Evolutionary conservation across 2,888 invertebrate species (phyloP).

Genomic region (Calliphora vomitoria): DNA sequence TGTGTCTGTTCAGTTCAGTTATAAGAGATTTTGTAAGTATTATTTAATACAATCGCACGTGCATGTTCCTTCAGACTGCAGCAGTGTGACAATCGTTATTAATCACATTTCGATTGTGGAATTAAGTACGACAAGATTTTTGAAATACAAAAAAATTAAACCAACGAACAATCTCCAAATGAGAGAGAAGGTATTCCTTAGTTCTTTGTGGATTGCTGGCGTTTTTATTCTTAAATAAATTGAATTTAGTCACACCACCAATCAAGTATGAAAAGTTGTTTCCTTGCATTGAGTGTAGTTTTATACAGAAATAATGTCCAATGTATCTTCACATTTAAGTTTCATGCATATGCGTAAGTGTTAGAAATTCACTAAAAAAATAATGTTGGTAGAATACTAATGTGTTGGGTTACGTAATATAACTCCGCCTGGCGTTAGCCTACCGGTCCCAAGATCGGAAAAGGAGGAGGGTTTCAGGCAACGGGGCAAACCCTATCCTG

Average conservation of each 20-base stretch:
- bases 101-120: slow-evolving; percentile 83
- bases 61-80: slow-evolving; percentile 71
- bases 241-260: slow-evolving; percentile 36
- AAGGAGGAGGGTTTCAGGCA: no score
- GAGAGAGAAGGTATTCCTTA: slow-evolving; percentile 33
- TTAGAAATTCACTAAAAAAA: not conserved
- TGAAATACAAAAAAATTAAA: slow-evolving; percentile 63
- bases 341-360: not conserved
- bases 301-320: not conserved
- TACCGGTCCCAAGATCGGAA: no score
- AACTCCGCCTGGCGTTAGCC: no score
- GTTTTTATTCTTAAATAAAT: slow-evolving; percentile 23
- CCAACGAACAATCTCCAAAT: slow-evolving; percentile 37
- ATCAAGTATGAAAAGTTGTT: slow-evolving; percentile 26
- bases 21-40: slow-evolving; percentile 43
- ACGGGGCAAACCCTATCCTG: no score
- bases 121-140: slow-evolving; percentile 79
- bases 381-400: not conserved
- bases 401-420: no score
- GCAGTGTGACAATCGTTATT: slow-evolving; percentile 81
- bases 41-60: slow-evolving; percentile 6
- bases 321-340: not conserved
- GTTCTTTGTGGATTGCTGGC: not conserved
- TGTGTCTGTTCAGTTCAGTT: not conserved
- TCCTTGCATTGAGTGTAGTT: not conserved